Base-by-base conservation (phyloP, 2,113 vertebrate species). In the Seriola dumerili region DNA sequence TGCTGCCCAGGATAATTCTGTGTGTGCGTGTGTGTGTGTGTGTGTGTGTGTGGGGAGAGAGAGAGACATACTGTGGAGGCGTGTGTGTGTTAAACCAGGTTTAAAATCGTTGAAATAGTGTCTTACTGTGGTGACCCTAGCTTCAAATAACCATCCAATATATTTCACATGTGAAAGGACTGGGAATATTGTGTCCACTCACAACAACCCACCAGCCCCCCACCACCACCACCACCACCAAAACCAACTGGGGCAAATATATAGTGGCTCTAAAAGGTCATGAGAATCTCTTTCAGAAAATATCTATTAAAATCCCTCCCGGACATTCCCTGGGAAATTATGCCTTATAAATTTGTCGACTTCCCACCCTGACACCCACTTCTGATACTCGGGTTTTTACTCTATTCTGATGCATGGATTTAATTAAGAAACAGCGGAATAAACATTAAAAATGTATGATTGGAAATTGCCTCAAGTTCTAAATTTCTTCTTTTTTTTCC, bases 401-500 rank as follows among this genome's bases (percentile, higher is more conserved):
- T 89, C 84, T 69, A 92, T 86, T 71, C 66, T 95, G 93, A 94
- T 95, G 90, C 95, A 97, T 95, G 94, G 91, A 90, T 96, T 97
- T 97, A 97, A 97, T 97, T 96, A 96, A 96, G 94, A 92, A 91
- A 93, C 93, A 92, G 90, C 72, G 80, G 92, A 96, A 96, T 96
- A 94, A 95, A 94, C 92, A 93, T 95, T 95, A 95, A 90, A 93
- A 94, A 96, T 97, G 96, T 89, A 95, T 92, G 92, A 90, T 69
- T 95, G 92, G 93, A 96, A 97, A 96, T 95, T 94, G 90, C 91
- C 81, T 86, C 95, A 94, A 91, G 92, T 90, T 88, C 74, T 73
- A 40, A 52, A 71, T 89, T 52, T 69, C 21, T 54, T 58, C 76
- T 78, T n/a, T 9, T 25, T 25, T 59, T 80, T 23, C 7, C 25